Evolutionary conservation across 2,888 invertebrate genomes (phyloP), one percentile per base, ranked within the genome.

Genomic region (Phaonia tiefii): DNA sequence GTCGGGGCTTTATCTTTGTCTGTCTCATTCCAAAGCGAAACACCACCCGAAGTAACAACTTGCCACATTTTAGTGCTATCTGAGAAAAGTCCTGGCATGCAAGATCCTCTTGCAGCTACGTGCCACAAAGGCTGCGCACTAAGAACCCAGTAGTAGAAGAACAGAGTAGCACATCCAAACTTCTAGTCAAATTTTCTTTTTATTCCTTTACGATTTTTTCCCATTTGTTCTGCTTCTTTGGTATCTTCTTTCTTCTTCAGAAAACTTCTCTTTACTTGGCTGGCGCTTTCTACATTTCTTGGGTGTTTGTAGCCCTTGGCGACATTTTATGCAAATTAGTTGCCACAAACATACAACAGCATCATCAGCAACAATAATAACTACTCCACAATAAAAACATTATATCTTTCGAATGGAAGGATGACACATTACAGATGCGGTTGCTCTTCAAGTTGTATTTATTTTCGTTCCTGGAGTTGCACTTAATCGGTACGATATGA

Each of bases 321-420:
- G 69, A 56, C 69, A 56, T 56, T 69, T 69, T 42, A 69, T 69
- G 69, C 42, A 56, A 69, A 69, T 56, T 69, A 56, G 69, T 69
- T 56, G 69, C 69, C 56, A 69, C 69, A 56, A 54, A 42, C 63
- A 63, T 25, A 56, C 54, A 51, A 8, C 67, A 17, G 0, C 49
- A 51, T n/a, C 13, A 37, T 13, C 51, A 37, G 51, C 13, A 20
- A 26, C 66, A 15, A 26, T n/a, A 31, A 31, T 31, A 31, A 31
- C 37, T n/a, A 58, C 26, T 13, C 25, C 13, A 26, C 13, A 1
- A 26, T 8, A 60, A 39, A 60, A 37, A 60, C 15, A n/a, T n/a
- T n/a, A n/a, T n/a, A n/a, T n/a, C n/a, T n/a, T n/a, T n/a, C 8
- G 8, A 31, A 31, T 31, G 31, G 31, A 31, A 5, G n/a, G 17